phyloP scores from a whole-genome alignment of 1,140 invertebrate species.

The Panulirus ornatus region DNA sequence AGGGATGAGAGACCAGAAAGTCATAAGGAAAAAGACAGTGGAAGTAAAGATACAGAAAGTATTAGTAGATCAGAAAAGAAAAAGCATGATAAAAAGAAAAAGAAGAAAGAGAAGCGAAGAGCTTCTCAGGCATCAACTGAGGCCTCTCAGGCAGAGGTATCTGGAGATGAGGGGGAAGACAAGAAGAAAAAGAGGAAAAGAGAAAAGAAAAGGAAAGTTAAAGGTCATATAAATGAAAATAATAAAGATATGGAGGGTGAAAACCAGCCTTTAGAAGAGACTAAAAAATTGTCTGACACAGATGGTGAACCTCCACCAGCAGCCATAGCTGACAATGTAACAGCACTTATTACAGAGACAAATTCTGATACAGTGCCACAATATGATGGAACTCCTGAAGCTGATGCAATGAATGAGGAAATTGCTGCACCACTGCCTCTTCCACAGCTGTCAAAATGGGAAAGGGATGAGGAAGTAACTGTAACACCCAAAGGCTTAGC shows the following conservation, averaged over 20 bases:
- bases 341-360: not conserved
- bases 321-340: not conserved
- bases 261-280: slow-evolving; percentile 72
- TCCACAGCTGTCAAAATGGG: slow-evolving; percentile 93
- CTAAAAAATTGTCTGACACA: not conserved
- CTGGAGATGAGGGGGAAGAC: slow-evolving; percentile 75
- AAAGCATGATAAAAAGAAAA: slow-evolving; percentile 77
- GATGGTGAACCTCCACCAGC: not conserved
- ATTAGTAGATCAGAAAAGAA: slow-evolving; percentile 78
- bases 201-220: slow-evolving; percentile 64
- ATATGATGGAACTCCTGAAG: slow-evolving; percentile 32
- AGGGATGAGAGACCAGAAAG: slow-evolving; percentile 79
- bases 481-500: slow-evolving; percentile 34
- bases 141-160: slow-evolving; percentile 78
- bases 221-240: slow-evolving; percentile 48
- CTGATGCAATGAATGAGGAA: slow-evolving; percentile 68
- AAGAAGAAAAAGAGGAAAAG: slow-evolving; percentile 76
- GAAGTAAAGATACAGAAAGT: slow-evolving; percentile 77
- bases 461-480: slow-evolving; percentile 83
- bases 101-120: slow-evolving; percentile 75
- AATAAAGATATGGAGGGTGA: slow-evolving; percentile 68
- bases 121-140: slow-evolving; percentile 63
- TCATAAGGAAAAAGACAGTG: slow-evolving; percentile 64
- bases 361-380: not conserved
- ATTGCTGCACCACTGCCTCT: slow-evolving; percentile 81